Percentiles rank a stretch among this genome's conserved stretches.
Evolutionary conservation across 1,140 invertebrate species (phyloP).

Genomic region (Mamestra configurata): DNA sequence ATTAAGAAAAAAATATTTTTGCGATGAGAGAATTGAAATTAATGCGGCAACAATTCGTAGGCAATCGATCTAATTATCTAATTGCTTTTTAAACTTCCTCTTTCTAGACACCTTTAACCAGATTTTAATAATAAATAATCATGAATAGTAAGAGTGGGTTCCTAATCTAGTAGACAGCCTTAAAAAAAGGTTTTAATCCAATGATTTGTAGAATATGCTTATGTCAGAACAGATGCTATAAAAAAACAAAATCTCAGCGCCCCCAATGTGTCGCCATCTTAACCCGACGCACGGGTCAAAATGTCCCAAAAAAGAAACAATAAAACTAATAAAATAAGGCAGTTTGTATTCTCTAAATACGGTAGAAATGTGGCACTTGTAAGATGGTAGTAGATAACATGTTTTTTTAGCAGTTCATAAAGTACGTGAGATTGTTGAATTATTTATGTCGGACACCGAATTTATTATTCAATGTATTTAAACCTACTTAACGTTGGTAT

Average conservation of each 20-base stretch:
- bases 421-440: constrained; percentile 41
- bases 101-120: too few species aligned
- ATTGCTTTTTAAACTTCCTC: neutral
- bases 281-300: constrained; percentile 32
- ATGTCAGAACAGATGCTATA: too few species aligned
- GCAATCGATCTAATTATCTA: too few species aligned
- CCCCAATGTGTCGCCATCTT: neutral
- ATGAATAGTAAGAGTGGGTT: too few species aligned
- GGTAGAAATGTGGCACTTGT: constrained; percentile 32
- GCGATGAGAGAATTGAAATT: neutral
- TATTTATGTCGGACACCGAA: constrained; percentile 20
- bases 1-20: constrained; percentile 4
- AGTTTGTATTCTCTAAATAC: constrained; percentile 47
- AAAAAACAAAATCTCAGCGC: neutral
- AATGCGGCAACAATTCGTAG: too few species aligned
- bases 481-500: constrained; percentile 12
- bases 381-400: constrained; percentile 39
- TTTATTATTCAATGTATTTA: constrained; percentile 35
- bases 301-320: constrained; percentile 30
- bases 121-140: too few species aligned
- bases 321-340: constrained; percentile 49
- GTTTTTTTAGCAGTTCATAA: constrained; percentile 49
- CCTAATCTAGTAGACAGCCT: too few species aligned
- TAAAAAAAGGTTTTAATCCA: too few species aligned
- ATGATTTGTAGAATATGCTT: too few species aligned